Evolutionary conservation across 2,888 invertebrate species (phyloP).

Genomic region (Hydraecia micacea): DNA sequence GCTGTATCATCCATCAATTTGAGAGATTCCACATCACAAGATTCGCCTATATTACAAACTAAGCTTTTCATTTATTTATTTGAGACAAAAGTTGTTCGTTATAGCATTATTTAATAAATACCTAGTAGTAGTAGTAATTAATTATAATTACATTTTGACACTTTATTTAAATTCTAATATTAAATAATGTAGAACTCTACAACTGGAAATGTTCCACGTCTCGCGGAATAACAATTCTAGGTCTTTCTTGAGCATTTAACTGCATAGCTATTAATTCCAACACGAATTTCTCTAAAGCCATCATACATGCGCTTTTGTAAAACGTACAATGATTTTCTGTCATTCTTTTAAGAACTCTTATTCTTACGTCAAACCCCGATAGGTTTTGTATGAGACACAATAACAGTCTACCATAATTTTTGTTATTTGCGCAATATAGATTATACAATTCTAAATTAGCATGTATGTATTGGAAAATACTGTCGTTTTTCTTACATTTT

Average conservation of each 20-base stretch:
- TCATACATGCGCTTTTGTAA: slow-evolving; percentile 38
- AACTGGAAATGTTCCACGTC: slow-evolving; percentile 27
- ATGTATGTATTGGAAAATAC: slow-evolving; percentile 21
- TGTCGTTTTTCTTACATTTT: slow-evolving; percentile 26
- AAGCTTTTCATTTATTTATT: neutral
- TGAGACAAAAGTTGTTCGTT: neutral
- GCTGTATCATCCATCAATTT: neutral
- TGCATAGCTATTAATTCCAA: slow-evolving; percentile 19
- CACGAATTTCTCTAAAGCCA: slow-evolving; percentile 24
- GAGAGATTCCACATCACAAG: neutral
- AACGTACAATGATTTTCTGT: slow-evolving; percentile 34
- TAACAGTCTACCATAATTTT: slow-evolving; percentile 39
- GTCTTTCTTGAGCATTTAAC: slow-evolving; percentile 9
- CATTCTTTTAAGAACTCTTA: slow-evolving; percentile 18
- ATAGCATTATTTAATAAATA: neutral
- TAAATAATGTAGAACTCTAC: slow-evolving; percentile 2
- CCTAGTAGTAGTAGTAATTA: neutral
- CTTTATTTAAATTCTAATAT: neutral
- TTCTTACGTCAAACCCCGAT: slow-evolving; percentile 23
- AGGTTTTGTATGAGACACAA: slow-evolving; percentile 44
- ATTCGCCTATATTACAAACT: neutral
- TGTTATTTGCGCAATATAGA: slow-evolving; percentile 27
- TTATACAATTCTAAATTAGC: slow-evolving; percentile 13
- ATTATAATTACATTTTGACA: neutral
- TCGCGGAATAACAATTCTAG: slow-evolving; percentile 47